Percentiles rank a stretch among this genome's conserved stretches.
Evolutionary conservation across 1,140 invertebrate genomes (phyloP).

Genomic region (Brachionus koreanus): DNA sequence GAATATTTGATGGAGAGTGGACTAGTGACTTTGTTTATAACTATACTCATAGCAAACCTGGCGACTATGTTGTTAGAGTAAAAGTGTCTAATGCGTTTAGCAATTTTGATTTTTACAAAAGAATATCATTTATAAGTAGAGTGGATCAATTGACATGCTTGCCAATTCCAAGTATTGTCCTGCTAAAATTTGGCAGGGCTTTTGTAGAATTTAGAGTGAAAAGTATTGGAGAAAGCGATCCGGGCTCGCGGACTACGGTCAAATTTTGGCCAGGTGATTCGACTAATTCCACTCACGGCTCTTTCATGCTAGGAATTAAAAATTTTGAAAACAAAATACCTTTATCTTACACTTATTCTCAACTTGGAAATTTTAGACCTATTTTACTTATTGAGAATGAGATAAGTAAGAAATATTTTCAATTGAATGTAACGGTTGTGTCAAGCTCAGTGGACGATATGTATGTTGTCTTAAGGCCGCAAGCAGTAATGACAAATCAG

Average conservation of each 20-base stretch:
- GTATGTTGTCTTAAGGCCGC: neutral
- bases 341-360: neutral
- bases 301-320: constrained; percentile 20
- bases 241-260: neutral
- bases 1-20: neutral
- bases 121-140: constrained; percentile 8
- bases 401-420: neutral
- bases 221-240: neutral
- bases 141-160: neutral
- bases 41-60: neutral
- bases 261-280: constrained; percentile 44
- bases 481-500: neutral
- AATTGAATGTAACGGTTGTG: neutral
- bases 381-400: neutral
- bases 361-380: neutral
- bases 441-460: neutral
- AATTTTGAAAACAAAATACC: neutral
- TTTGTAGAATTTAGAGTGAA: constrained; percentile 1
- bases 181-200: neutral
- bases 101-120: neutral
- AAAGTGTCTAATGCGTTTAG: constrained; percentile 31
- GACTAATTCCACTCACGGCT: neutral
- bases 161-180: neutral
- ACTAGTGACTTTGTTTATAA: neutral
- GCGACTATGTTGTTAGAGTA: neutral